Evolutionary conservation across 92 coral and sea anemone genomes (phyloP).

Genomic region (Isaurus tuberculatus): DNA sequence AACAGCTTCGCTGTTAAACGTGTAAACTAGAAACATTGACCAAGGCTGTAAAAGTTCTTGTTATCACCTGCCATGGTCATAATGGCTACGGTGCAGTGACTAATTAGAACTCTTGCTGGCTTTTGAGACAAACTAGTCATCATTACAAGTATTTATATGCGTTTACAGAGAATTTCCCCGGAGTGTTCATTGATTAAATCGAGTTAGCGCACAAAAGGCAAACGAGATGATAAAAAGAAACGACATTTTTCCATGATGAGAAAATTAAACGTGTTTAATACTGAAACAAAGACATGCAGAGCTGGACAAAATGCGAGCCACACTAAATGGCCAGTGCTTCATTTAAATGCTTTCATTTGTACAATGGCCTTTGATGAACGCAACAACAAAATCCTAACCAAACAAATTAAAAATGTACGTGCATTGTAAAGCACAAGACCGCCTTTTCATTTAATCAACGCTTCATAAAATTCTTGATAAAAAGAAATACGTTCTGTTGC

Average conservation of each 20-base stretch:
- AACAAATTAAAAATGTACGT: conserved; percentile 70
- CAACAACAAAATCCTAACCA: conserved; percentile 62
- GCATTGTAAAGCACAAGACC: conserved; percentile 10
- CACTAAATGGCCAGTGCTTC: conserved; percentile 39
- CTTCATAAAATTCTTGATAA: not conserved
- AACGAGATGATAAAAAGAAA: not conserved
- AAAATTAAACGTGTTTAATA: not conserved
- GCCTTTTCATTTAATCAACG: conserved; percentile 19
- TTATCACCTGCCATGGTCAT: conserved; percentile 30
- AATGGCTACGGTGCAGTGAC: not conserved
- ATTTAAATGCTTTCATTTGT: conserved; percentile 46
- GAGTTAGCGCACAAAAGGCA: conserved; percentile 18
- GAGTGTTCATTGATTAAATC: conserved; percentile 28
- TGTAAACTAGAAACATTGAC: conserved; percentile 26
- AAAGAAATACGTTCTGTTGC: not conserved
- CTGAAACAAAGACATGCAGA: conserved; percentile 24
- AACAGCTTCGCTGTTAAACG: conserved; percentile 4
- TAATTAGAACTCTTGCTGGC: conserved; percentile 41
- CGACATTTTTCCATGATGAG: not conserved
- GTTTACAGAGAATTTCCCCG: conserved; percentile 13
- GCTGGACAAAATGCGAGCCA: not conserved
- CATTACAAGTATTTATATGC: conserved; percentile 24
- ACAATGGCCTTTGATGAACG: conserved; percentile 77
- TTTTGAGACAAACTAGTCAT: not conserved
- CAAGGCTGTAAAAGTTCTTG: not conserved